phyloP scores from a whole-genome alignment of 2,797 vertebrate genomes.

The Jordanella pulchra region DNA sequence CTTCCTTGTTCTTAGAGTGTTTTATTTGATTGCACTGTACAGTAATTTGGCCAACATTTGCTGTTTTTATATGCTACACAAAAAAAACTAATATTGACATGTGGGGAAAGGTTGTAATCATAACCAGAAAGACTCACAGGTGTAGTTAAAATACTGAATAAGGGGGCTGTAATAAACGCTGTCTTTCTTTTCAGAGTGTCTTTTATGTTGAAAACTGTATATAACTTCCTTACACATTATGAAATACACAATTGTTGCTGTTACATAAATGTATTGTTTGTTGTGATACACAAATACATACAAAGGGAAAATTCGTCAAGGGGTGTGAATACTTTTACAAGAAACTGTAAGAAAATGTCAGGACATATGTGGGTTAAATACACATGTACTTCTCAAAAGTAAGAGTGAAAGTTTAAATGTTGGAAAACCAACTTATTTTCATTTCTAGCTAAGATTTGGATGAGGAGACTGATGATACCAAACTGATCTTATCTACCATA shows the following conservation, averaged over 20 bases:
- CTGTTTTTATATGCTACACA: no score
- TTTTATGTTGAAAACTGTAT: not conserved
- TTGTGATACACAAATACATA: not conserved
- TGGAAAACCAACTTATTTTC: slow-evolving; percentile 9
- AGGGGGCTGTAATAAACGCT: not conserved
- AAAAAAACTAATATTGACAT: no score
- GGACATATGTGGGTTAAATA: not conserved
- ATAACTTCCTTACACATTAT: not conserved
- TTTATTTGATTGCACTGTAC: no score
- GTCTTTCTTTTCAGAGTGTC: not conserved
- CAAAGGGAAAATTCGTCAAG: not conserved
- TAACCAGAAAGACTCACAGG: not conserved
- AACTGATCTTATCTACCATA: slow-evolving; percentile 3
- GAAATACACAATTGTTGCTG: not conserved
- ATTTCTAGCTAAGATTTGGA: slow-evolving; percentile 11
- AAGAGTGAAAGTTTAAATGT: slow-evolving; percentile 9
- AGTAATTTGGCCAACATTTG: no score
- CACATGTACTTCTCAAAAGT: not conserved
- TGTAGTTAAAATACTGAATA: not conserved
- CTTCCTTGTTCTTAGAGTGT: no score
- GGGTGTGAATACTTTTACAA: not conserved
- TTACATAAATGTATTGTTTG: not conserved
- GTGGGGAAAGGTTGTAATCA: not conserved
- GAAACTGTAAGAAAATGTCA: not conserved
- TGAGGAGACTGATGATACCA: not conserved